These are phyloP conservation scores for Graptemys geographica DNA, from an alignment of 2,797 vertebrate species.

Conservation along the genomic window DNA sequence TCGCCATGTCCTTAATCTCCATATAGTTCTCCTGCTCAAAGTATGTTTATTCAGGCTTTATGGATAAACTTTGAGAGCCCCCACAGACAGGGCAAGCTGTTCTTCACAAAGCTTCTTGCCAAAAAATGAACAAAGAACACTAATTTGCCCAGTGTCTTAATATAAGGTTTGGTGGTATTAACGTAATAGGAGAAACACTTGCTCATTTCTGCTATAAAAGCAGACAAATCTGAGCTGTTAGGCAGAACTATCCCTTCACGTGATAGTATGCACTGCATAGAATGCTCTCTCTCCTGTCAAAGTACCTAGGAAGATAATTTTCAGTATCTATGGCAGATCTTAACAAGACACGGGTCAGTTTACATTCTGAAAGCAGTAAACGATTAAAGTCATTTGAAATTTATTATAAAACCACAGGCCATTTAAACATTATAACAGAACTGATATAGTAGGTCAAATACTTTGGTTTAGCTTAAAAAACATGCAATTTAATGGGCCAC, in stretches of 20 bases:
- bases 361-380: background rate
- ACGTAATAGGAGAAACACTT: slow-evolving; percentile 12
- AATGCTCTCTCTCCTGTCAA: background rate
- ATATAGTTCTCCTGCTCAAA: background rate
- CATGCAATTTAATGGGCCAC: background rate
- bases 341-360: slow-evolving; percentile 18
- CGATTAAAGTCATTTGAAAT: slow-evolving; percentile 44
- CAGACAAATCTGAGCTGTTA: background rate
- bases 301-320: slow-evolving; percentile 3
- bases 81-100: background rate
- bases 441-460: background rate
- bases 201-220: background rate
- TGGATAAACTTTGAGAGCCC: background rate
- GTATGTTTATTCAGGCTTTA: background rate
- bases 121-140: background rate
- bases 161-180: background rate
- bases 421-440: slow-evolving; percentile 28
- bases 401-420: slow-evolving; percentile 30
- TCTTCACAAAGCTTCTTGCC: background rate
- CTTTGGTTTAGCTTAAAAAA: background rate
- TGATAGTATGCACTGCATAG: background rate
- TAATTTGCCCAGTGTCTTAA: background rate
- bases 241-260: background rate
- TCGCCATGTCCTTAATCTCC: background rate
- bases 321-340: background rate